Percentiles rank a stretch among this genome's conserved stretches.
Conservation (phyloP, 2,888 invertebrate genomes). For the Tetragonisca angustula region DNA sequence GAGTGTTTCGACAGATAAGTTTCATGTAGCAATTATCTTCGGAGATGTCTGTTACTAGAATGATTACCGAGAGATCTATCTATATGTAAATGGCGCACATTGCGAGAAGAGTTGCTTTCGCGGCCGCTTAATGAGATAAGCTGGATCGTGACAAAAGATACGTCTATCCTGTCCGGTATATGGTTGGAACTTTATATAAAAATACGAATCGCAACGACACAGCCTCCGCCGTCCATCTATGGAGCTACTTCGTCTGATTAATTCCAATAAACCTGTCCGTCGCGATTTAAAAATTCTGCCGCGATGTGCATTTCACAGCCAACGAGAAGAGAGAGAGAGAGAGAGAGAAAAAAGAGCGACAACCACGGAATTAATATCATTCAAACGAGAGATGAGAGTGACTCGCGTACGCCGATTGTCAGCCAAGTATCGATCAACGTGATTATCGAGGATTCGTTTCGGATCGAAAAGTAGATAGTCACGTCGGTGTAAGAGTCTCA, state of each 20-base stretch:
- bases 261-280: constrained; percentile 25
- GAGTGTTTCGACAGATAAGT: not conserved
- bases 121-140: not conserved
- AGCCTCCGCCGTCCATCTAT: too few relatives aligned
- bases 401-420: not conserved
- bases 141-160: not conserved
- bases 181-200: too few relatives aligned
- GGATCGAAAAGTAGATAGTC: not conserved
- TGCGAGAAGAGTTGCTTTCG: not conserved
- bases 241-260: constrained; percentile 1
- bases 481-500: too few relatives aligned
- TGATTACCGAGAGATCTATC: not conserved
- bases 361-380: constrained; percentile 30
- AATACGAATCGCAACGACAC: not conserved
- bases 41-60: not conserved
- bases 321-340: too few relatives aligned
- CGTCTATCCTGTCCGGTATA: too few relatives aligned
- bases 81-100: not conserved
- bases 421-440: constrained; percentile 10
- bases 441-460: not conserved
- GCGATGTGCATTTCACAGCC: not conserved
- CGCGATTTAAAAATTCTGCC: not conserved
- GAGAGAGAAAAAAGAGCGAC: not conserved
- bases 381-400: not conserved
- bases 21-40: not conserved